phyloP scores from a whole-genome alignment of 2,797 vertebrate species.

The Phaenicophaeus curvirostris region DNA sequence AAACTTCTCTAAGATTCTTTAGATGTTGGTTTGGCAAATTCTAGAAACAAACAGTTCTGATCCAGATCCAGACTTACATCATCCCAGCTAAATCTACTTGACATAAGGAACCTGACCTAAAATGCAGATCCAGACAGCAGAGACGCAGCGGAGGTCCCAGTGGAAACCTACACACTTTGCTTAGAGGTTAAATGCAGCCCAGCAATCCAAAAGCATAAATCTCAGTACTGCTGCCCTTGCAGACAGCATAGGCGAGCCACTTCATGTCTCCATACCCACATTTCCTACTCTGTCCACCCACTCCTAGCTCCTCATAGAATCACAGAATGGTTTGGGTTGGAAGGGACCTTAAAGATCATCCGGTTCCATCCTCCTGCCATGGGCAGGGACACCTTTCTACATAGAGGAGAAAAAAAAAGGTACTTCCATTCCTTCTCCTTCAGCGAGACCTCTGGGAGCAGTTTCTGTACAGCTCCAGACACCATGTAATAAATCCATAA shows the following conservation, averaged over 20 bases:
- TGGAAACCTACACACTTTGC: neutral
- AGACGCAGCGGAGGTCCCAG: neutral
- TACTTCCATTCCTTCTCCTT: neutral
- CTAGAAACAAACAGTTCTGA: neutral
- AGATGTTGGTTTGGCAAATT: neutral
- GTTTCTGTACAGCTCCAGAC: neutral
- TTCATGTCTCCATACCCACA: neutral
- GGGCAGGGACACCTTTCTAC: too few species aligned
- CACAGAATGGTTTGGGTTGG: too few species aligned
- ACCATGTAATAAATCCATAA: neutral
- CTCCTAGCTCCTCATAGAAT: neutral
- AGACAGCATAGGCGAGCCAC: neutral
- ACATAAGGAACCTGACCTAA: neutral
- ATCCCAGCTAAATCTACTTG: neutral
- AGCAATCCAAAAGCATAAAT: fast-evolving
- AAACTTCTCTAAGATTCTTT: neutral
- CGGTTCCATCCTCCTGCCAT: too few species aligned
- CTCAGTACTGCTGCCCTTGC: neutral
- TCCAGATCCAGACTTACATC: neutral
- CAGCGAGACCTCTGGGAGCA: neutral
- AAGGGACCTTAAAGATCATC: too few species aligned
- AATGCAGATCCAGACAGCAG: neutral
- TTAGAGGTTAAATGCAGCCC: neutral
- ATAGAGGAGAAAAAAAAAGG: too few species aligned
- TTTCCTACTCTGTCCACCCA: neutral